These are phyloP conservation scores for Ageneiosus marmoratus DNA, from an alignment of 2,113 vertebrate species.

Conservation along the genomic window DNA sequence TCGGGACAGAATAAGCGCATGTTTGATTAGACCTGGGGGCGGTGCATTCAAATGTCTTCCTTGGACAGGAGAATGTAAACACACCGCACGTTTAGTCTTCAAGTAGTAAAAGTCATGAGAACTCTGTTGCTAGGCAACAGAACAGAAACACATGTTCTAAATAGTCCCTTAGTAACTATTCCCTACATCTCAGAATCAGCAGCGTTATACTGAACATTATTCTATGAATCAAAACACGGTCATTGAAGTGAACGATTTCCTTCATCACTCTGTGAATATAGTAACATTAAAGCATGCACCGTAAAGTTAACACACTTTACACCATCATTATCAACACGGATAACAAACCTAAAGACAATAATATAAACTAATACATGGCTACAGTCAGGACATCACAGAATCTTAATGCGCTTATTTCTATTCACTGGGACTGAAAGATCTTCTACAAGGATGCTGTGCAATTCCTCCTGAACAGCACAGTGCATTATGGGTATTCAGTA, in stretches of 20 bases:
- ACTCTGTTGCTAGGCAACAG: background rate
- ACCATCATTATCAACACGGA: too few species aligned
- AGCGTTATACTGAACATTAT: background rate
- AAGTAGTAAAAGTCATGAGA: background rate
- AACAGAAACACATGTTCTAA: background rate
- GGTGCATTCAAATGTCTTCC: background rate
- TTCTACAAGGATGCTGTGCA: background rate
- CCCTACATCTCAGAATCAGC: background rate
- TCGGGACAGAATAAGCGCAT: background rate
- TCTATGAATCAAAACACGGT: background rate
- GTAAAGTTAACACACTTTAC: background rate
- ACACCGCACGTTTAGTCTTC: background rate
- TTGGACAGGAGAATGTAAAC: background rate
- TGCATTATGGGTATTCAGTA: background rate
- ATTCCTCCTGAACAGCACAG: too few species aligned
- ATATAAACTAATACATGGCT: too few species aligned
- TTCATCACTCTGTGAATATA: background rate
- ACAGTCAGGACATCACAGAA: background rate
- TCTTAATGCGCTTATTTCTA: background rate
- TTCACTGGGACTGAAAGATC: background rate
- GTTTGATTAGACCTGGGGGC: background rate
- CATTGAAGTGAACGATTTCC: background rate
- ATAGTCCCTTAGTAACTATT: background rate
- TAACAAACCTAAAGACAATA: background rate
- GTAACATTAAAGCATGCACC: background rate